A percentile compares a stretch with the other conserved stretches of the same genome.
Conservation (phyloP, 2,888 invertebrate genomes). For the Scaptodrosophila latifasciaeformis region DNA sequence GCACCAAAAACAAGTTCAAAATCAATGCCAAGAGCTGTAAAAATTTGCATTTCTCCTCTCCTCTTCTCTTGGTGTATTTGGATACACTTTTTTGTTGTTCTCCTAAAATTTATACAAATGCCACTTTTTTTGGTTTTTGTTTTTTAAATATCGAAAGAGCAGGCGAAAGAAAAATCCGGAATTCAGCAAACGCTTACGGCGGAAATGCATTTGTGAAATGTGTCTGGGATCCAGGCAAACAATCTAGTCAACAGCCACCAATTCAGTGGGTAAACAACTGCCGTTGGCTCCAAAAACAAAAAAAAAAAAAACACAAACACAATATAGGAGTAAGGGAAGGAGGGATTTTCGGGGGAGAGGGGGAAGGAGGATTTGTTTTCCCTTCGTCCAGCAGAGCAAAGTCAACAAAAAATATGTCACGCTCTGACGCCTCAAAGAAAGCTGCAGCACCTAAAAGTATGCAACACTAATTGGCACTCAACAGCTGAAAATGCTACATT, state of each 20-base stretch:
- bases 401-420: constrained; percentile 42
- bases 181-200: constrained; percentile 56
- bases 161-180: no score
- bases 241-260: constrained; percentile 28
- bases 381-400: constrained; percentile 46
- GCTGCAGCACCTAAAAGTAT: constrained; percentile 49
- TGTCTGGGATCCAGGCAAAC: constrained; percentile 29
- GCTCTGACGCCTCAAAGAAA: constrained; percentile 42
- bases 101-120: constrained; percentile 39
- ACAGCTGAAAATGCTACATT: no score
- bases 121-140: constrained; percentile 16
- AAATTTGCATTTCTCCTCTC: constrained; percentile 62
- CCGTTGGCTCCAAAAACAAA: no score
- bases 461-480: constrained; percentile 54
- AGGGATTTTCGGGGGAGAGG: no score
- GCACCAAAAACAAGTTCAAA: constrained; percentile 47
- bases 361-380: not conserved
- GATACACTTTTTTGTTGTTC: constrained; percentile 29
- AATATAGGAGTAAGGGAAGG: no score
- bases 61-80: no score
- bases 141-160: constrained; percentile 45
- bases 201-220: constrained; percentile 58
- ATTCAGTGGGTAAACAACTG: constrained; percentile 48
- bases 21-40: constrained; percentile 61
- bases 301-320: no score